phyloP scores from a whole-genome alignment of 2,113 vertebrate genomes.

The Axis porcinus region DNA sequence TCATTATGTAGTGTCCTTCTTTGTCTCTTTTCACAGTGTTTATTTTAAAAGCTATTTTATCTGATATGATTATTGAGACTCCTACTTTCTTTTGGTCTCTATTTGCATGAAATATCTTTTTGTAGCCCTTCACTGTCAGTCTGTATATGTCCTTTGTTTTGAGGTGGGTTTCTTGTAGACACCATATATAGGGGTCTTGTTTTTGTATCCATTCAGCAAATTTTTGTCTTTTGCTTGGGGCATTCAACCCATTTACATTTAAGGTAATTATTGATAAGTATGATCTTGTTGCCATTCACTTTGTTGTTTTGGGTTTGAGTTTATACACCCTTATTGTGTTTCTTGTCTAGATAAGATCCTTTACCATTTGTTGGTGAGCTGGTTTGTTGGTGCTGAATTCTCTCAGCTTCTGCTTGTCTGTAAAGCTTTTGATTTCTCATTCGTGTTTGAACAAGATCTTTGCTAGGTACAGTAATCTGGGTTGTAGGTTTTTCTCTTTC shows the following conservation, averaged over 20 bases:
- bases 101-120: background rate
- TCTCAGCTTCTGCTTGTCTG: background rate
- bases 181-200: background rate
- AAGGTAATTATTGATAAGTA: background rate
- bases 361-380: background rate
- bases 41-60: background rate
- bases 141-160: background rate
- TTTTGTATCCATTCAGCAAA: background rate
- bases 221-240: background rate
- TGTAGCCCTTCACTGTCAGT: background rate
- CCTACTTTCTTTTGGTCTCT: background rate
- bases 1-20: background rate
- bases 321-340: background rate
- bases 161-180: background rate
- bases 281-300: background rate
- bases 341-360: background rate
- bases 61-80: background rate
- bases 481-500: background rate
- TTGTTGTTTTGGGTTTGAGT: background rate
- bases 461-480: background rate
- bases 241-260: background rate
- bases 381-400: background rate
- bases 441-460: background rate
- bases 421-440: background rate
- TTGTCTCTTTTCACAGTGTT: background rate